Conservation (phyloP, 2,888 invertebrate genomes). For the Megaustenia siamemsis region DNA sequence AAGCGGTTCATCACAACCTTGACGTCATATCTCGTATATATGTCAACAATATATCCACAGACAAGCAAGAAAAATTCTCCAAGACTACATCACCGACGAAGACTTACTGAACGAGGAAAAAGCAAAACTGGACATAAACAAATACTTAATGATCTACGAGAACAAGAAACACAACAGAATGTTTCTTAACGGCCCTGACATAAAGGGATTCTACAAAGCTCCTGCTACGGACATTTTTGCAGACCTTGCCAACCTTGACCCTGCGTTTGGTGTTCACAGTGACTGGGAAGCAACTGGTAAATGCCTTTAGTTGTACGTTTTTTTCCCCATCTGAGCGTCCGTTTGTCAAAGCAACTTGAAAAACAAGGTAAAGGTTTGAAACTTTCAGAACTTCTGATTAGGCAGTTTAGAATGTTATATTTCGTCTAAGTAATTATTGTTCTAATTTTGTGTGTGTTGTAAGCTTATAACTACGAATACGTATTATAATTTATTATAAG, state of each 20-base stretch:
- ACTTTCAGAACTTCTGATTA: too few species aligned
- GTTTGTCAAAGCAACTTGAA: too few species aligned
- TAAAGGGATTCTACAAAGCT: slow-evolving; percentile 57
- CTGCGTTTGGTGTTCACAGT: slow-evolving; percentile 43
- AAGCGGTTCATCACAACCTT: background rate
- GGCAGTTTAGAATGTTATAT: too few species aligned
- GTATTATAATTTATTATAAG: too few species aligned
- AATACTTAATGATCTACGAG: slow-evolving; percentile 53
- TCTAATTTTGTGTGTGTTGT: too few species aligned
- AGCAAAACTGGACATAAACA: slow-evolving; percentile 52
- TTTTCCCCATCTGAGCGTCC: too few species aligned
- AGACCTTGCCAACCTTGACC: slow-evolving; percentile 44
- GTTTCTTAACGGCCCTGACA: slow-evolving; percentile 61
- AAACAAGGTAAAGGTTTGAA: too few species aligned
- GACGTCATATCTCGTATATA: background rate
- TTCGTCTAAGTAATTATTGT: too few species aligned
- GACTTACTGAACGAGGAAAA: slow-evolving; percentile 58
- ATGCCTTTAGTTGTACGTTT: too few species aligned
- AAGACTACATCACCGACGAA: slow-evolving; percentile 49
- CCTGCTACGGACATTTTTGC: slow-evolving; percentile 43
- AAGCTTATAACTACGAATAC: too few species aligned
- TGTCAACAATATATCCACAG: slow-evolving; percentile 22
- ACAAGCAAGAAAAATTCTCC: slow-evolving; percentile 44
- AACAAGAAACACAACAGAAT: slow-evolving; percentile 52
- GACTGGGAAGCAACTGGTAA: slow-evolving; percentile 56